phyloP scores from a whole-genome alignment of 1,140 invertebrate species.

The Homalodisca vitripennis region DNA sequence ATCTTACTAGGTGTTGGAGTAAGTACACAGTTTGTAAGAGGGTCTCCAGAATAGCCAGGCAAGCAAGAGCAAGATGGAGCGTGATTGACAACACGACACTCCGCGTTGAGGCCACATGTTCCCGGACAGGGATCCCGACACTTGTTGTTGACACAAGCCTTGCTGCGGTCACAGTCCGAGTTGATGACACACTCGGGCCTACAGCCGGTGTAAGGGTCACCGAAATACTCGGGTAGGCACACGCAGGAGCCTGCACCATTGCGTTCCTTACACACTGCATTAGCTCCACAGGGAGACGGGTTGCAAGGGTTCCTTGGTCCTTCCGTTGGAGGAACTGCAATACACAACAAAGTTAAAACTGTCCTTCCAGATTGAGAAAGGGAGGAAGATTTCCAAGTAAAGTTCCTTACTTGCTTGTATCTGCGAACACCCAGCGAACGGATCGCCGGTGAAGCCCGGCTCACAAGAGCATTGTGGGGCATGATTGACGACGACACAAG shows the following conservation, averaged over 20 bases:
- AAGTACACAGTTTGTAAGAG: slow-evolving; percentile 23
- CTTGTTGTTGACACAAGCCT: slow-evolving; percentile 68
- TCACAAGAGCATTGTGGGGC: slow-evolving; percentile 77
- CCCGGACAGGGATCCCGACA: slow-evolving; percentile 75
- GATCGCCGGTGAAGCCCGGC: slow-evolving; percentile 77
- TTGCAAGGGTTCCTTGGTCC: slow-evolving; percentile 59
- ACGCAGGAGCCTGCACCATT: slow-evolving; percentile 72
- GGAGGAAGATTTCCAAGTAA: neutral
- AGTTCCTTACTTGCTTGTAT: slow-evolving; percentile 44
- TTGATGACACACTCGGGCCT: slow-evolving; percentile 69
- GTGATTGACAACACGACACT: slow-evolving; percentile 66
- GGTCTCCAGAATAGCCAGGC: slow-evolving; percentile 55
- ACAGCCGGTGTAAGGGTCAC: slow-evolving; percentile 61
- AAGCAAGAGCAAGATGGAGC: slow-evolving; percentile 65
- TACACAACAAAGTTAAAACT: slow-evolving; percentile 4
- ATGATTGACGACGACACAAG: slow-evolving; percentile 78
- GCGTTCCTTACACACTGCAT: slow-evolving; percentile 68
- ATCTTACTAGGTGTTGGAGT: slow-evolving; percentile 6
- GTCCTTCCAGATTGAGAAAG: slow-evolving; percentile 37
- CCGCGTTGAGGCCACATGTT: slow-evolving; percentile 69
- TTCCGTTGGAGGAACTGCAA: slow-evolving; percentile 46
- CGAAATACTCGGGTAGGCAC: slow-evolving; percentile 63
- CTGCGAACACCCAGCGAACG: slow-evolving; percentile 70
- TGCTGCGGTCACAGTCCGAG: slow-evolving; percentile 65
- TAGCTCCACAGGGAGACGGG: slow-evolving; percentile 73